Base-by-base conservation (phyloP, 1,140 invertebrate species). In the Onthophagus taurus region DNA sequence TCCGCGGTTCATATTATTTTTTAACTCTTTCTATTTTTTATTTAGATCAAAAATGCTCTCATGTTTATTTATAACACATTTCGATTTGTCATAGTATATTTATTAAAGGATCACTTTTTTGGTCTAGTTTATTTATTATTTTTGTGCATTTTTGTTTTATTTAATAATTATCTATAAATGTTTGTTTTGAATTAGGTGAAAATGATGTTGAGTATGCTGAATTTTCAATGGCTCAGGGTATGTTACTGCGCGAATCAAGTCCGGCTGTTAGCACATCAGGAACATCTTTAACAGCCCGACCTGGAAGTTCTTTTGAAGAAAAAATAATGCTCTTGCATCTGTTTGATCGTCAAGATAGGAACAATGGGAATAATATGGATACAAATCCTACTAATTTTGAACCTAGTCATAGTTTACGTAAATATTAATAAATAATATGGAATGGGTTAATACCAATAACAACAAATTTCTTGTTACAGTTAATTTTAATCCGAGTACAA, bases 131-230 rank as follows among this genome's bases (percentile, higher is more conserved):
- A n/a, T n/a, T n/a, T n/a, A n/a, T n/a, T n/a, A n/a, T n/a, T n/a
- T n/a, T n/a, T n/a, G n/a, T n/a, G n/a, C n/a, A n/a, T n/a, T n/a
- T n/a, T n/a, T n/a, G n/a, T n/a, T n/a, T n/a, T n/a, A n/a, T n/a
- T n/a, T n/a, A n/a, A n/a, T n/a, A n/a, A n/a, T n/a, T n/a, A n/a
- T n/a, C n/a, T n/a, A n/a, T n/a, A n/a, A n/a, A 14, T 12, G 14
- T 34, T 21, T 37, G 7, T 19, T 42, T 21, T 30, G 31, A 48
- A 51, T 62, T 56, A 74, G 80, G 76, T 48, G 81, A 85, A 60
- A 83, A 84, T 62, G 80, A 83, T 58, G 75, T 83, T 4, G 80
- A 83, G 55, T 72, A 80, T 61, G 78, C 79, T 1, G 80, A 83
- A 59, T 71, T 73, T 43, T 70, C 69, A 14, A 63, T 71, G 56